Evolutionary conservation across 2,797 vertebrate genomes (phyloP), one percentile per base, ranked within the genome.

Genomic region (Synaphobranchus kaupii): DNA sequence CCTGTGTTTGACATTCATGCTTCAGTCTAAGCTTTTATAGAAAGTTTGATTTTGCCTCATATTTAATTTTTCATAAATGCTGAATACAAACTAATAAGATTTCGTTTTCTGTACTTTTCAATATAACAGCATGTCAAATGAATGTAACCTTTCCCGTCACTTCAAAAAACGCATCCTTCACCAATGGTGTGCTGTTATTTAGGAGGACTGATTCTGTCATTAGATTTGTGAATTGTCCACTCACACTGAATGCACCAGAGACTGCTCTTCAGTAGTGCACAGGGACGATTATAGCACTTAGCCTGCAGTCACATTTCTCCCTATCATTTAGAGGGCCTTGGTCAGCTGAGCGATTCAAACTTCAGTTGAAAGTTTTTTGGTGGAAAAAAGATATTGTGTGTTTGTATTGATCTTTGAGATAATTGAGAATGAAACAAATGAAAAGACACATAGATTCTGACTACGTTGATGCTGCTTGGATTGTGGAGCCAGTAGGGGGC

Each of bases 111-210:
- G 63, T 84, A 76, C 25, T 85, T 60, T 47, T 80, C 81, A 6
- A 81, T 25, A 48, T 86, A 80, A 20, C 47, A 66, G 52, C 31
- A 86, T 89, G 90, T 91, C 84, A 87, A 73, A 89, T 73, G n/a
- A 83, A 5, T 4, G 34, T 83, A 86, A 89, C 89, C 87, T 88
- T 88, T 50, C 58, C 85, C 88, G 82, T 86, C 87, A 58, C 54
- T 76, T 78, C 50, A 44, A 68, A 68, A 87, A 56, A 28, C 56
- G 17, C 47, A 25, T 22, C 71, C 5, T 25, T 66, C 54, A 4
- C 52, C 78, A 31, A 60, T 3, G 7, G 47, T 1, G 50, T 20
- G 28, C 47, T 22, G 31, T 66, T 47, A n/a, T 87, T 66, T 60
- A 47, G 34, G 58, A 34, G 31, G 28, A 58, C 15, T 28, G 17